Evolutionary conservation across 2,888 invertebrate species (phyloP).

Genomic region (Ommatoiulus sabulosus): DNA sequence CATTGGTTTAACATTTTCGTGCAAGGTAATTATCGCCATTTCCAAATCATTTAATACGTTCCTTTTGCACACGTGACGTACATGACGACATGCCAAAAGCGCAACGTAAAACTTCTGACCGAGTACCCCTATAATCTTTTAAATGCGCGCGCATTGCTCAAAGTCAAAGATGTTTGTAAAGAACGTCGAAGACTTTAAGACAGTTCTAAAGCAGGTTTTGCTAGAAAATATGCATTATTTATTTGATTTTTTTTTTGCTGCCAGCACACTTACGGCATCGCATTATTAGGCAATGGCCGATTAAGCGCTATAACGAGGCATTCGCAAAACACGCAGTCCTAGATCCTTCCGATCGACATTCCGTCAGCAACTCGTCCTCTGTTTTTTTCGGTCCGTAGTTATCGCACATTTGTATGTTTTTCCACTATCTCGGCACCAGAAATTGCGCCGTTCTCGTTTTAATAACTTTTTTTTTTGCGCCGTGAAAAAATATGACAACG

Average conservation of each 20-base stretch:
- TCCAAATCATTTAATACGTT: too few relatives aligned
- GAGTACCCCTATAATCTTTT: too few relatives aligned
- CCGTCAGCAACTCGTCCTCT: background rate
- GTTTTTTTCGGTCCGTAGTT: background rate
- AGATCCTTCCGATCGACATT: background rate
- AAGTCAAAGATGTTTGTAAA: too few relatives aligned
- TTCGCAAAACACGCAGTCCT: background rate
- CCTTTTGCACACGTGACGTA: too few relatives aligned
- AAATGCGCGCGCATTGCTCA: too few relatives aligned
- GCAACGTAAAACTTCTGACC: too few relatives aligned
- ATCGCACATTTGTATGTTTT: slow-evolving; percentile 23
- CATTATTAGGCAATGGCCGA: background rate
- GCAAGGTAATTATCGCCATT: too few relatives aligned
- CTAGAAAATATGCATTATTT: too few relatives aligned
- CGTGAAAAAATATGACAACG: slow-evolving; percentile 7
- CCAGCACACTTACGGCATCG: background rate
- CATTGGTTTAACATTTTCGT: too few relatives aligned
- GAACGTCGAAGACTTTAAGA: too few relatives aligned
- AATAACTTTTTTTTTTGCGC: slow-evolving; percentile 18
- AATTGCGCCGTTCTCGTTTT: slow-evolving; percentile 3
- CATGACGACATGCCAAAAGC: too few relatives aligned
- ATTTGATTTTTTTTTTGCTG: background rate
- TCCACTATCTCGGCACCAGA: background rate
- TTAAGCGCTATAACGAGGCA: background rate
- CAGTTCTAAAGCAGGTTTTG: too few relatives aligned